phyloP scores from a whole-genome alignment of 2,888 invertebrate species.

The Hermaeophaga mercurialis region DNA sequence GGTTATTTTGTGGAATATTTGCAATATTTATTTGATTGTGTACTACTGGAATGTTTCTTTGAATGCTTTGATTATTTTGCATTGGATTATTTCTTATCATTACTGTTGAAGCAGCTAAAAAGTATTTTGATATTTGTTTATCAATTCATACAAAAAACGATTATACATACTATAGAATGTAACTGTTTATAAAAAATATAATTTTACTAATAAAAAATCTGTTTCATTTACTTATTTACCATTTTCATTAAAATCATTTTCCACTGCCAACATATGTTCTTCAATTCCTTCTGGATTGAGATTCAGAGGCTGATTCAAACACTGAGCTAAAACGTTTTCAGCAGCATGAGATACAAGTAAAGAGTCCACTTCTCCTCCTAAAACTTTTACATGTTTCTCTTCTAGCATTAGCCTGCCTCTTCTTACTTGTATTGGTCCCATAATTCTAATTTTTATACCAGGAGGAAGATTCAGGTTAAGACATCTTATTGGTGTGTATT shows the following conservation, averaged over 20 bases:
- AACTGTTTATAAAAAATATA: no score
- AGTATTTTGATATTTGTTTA: no score
- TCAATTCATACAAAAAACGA: no score
- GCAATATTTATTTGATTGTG: neutral
- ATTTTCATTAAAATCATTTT: constrained; percentile 19
- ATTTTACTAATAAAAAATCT: no score
- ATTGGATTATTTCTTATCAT: neutral
- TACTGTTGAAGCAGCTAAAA: neutral
- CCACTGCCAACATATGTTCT: constrained; percentile 37
- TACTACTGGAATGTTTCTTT: neutral
- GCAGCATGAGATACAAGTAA: constrained; percentile 63
- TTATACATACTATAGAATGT: no score
- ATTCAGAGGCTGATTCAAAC: constrained; percentile 62
- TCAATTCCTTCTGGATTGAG: constrained; percentile 53
- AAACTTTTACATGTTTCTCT: constrained; percentile 62
- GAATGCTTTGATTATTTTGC: neutral
- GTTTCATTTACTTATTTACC: no score
- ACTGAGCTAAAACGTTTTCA: constrained; percentile 65
- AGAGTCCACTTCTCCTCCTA: constrained; percentile 77
- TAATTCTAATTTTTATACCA: constrained; percentile 68
- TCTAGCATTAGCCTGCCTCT: constrained; percentile 71
- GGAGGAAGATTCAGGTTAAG: constrained; percentile 65
- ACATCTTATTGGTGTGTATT: constrained; percentile 67
- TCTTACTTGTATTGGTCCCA: constrained; percentile 73
- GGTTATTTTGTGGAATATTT: neutral